Percentiles rank a stretch among this genome's conserved stretches.
Conservation (phyloP, 2,888 invertebrate species). For the Tupiocoris notatus region DNA sequence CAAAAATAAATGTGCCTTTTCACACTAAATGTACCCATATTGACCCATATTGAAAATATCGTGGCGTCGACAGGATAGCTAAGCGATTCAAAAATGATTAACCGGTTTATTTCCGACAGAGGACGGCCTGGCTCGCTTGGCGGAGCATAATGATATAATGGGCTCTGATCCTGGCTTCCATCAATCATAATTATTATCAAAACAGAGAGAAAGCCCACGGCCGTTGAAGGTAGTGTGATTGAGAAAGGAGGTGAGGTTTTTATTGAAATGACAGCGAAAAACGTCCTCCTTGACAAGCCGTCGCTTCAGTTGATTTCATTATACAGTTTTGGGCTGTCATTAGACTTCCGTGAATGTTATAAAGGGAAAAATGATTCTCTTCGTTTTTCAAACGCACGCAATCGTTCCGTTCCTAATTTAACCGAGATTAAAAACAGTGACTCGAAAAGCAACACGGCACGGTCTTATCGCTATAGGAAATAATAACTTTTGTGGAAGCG, state of each 20-base stretch:
- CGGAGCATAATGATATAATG: neutral
- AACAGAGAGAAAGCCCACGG: neutral
- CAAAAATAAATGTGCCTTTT: too few species aligned
- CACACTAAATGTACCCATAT: too few species aligned
- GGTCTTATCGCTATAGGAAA: too few species aligned
- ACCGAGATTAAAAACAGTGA: too few species aligned
- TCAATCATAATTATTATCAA: neutral
- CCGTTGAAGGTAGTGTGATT: neutral
- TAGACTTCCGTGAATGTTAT: neutral
- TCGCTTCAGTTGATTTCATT: neutral
- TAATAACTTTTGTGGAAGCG: too few species aligned
- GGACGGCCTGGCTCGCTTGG: neutral
- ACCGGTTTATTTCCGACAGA: neutral
- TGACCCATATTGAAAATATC: too few species aligned
- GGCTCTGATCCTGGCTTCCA: neutral
- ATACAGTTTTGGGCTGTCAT: neutral
- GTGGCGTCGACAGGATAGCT: neutral
- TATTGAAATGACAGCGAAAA: neutral
- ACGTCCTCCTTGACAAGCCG: neutral
- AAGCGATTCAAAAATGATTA: neutral
- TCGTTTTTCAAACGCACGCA: too few species aligned
- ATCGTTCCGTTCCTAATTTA: too few species aligned
- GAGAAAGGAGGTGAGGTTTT: neutral
- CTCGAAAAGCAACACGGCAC: too few species aligned
- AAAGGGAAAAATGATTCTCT: neutral